Percentiles rank a stretch among this genome's conserved stretches.
phyloP scores from a whole-genome alignment of 1,140 invertebrate species.

The Scaptodrosophila lebanonensis region DNA sequence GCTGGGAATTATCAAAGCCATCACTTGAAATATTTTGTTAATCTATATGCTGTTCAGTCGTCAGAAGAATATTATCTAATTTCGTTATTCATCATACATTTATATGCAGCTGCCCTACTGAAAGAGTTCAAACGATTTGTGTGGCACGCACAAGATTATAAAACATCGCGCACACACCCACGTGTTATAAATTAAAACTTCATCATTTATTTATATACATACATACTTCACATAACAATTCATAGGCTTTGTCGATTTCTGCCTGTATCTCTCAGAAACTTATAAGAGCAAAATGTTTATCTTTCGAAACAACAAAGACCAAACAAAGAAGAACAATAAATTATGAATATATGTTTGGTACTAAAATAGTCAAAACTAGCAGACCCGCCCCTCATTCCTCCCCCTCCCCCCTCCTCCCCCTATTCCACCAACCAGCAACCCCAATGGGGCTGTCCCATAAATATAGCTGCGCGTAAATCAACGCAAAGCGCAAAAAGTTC shows the following conservation, averaged over 20 bases:
- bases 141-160: conserved; percentile 32
- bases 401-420: neutral
- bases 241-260: conserved; percentile 35
- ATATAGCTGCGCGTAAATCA: conserved; percentile 66
- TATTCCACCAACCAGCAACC: neutral
- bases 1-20: no score
- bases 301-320: conserved; percentile 7
- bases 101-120: no score
- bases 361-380: no score
- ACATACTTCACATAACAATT: conserved; percentile 40
- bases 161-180: conserved; percentile 70
- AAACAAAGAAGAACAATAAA: no score
- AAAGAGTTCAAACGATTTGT: conserved; percentile 26
- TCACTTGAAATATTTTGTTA: no score
- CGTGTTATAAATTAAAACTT: conserved; percentile 59
- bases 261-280: conserved; percentile 56
- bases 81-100: no score
- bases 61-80: no score
- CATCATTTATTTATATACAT: conserved; percentile 14
- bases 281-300: conserved; percentile 23
- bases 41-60: no score
- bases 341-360: no score
- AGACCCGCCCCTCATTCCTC: no score
- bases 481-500: conserved; percentile 33
- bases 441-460: conserved; percentile 41